A percentile compares a stretch with the other conserved stretches of the same genome.
Conservation (phyloP, 2,797 vertebrate species). For the Rhinichthys osculus region DNA sequence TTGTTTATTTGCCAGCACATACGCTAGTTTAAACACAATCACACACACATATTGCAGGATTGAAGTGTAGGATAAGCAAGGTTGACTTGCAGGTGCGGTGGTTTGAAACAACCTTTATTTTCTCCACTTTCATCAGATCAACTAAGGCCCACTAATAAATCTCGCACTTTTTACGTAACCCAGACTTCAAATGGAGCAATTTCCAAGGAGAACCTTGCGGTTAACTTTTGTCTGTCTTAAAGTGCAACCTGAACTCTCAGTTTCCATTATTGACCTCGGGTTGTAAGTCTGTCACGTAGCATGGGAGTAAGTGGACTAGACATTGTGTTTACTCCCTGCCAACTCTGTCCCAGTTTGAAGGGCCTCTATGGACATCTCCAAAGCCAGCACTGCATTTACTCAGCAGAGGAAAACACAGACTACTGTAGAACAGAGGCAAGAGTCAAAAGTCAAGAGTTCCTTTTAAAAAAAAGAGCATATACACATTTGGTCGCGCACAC, state of each 20-base stretch:
- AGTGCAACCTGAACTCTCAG: slow-evolving; percentile 28
- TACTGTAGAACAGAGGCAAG: slow-evolving; percentile 22
- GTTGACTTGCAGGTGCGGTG: slow-evolving; percentile 5
- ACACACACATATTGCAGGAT: neutral
- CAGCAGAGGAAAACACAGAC: slow-evolving; percentile 36
- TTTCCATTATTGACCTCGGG: slow-evolving; percentile 42
- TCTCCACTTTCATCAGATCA: slow-evolving; percentile 15
- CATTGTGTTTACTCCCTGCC: slow-evolving; percentile 43
- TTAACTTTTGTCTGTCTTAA: slow-evolving; percentile 46
- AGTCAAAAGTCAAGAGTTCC: slow-evolving; percentile 54
- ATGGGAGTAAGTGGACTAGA: slow-evolving; percentile 51
- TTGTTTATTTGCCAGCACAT: slow-evolving; percentile 24
- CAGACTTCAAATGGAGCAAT: neutral
- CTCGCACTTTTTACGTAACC: neutral
- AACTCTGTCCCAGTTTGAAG: slow-evolving; percentile 43
- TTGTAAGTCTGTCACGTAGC: slow-evolving; percentile 35
- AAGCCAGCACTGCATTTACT: slow-evolving; percentile 33
- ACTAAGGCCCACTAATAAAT: slow-evolving; percentile 20
- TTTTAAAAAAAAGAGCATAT: slow-evolving; percentile 57
- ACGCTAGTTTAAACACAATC: slow-evolving; percentile 1
- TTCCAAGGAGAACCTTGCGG: slow-evolving; percentile 4
- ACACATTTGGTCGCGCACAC: slow-evolving; percentile 61
- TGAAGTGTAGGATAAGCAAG: slow-evolving; percentile 8
- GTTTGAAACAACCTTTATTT: slow-evolving; percentile 23
- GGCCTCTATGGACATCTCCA: slow-evolving; percentile 32